A percentile compares a stretch with the other conserved stretches of the same genome.
These are phyloP conservation scores for Meteorus cinctellus DNA, from an alignment of 2,888 invertebrate genomes.

Conservation along the genomic window DNA sequence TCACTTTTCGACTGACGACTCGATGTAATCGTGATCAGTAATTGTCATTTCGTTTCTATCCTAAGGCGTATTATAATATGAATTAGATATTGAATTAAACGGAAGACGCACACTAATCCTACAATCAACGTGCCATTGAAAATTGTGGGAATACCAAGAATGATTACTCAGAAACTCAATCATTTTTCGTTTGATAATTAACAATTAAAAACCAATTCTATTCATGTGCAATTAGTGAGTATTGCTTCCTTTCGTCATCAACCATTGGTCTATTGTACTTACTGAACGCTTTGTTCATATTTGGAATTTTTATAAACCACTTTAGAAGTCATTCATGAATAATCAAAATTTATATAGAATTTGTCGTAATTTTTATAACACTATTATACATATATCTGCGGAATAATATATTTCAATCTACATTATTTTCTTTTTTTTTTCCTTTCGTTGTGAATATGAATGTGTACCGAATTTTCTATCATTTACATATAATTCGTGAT, in stretches of 20 bases:
- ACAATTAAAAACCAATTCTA: background rate
- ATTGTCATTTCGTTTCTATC: background rate
- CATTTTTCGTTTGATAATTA: background rate
- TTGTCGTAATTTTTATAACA: background rate
- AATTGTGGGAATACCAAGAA: conserved; percentile 20
- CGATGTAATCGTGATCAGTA: conserved; percentile 5
- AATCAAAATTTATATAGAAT: conserved; percentile 1
- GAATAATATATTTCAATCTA: background rate
- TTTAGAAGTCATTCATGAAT: conserved; percentile 8
- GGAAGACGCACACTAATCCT: conserved; percentile 36
- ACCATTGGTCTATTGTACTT: conserved; percentile 31
- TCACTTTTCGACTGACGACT: background rate
- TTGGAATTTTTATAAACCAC: conserved; percentile 10
- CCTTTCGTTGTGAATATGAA: background rate
- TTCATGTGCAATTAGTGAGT: background rate
- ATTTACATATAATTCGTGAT: background rate
- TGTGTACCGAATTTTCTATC: background rate
- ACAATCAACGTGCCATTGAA: conserved; percentile 38
- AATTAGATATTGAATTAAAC: conserved; percentile 10
- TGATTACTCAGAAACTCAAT: background rate
- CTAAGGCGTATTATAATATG: background rate
- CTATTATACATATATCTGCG: background rate
- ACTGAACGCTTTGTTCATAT: conserved; percentile 20
- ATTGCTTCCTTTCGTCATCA: background rate
- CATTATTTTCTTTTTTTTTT: conserved; percentile 1